Base-by-base conservation (phyloP, 1,140 invertebrate species). In the Wiebesia pumilae region DNA sequence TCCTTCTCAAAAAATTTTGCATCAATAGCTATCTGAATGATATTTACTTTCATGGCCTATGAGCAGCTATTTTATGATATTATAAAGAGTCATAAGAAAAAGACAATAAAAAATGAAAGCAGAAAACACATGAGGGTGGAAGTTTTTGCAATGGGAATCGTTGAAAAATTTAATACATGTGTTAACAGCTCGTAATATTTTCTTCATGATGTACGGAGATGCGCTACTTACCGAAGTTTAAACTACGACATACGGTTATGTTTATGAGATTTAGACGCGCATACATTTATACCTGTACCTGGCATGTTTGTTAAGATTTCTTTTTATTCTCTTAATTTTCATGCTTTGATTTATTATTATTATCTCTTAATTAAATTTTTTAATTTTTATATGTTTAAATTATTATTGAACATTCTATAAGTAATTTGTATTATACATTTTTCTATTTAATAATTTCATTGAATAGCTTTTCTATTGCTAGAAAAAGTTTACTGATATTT, bases 1-100 rank as follows among this genome's bases (percentile, higher is more conserved):
- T 73, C 10, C 30, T n/a, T 81, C n/a, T 82, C 81, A 51, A 51
- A 51, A 51, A 82, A 82, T 71, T 69, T 27, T 69, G 35, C 21
- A 51, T 67, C 62, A 54, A 38, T 16, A 21, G 19, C 4, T 30
- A 73, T 82, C 43, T n/a, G 33, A 71, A 82, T 71, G 27, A 71
- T 6, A 16, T 10, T 14, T 27, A 51, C 43, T 71, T 30, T 30
- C 19, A 35, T 10, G 43, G n/a, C 21, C 58, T 2, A 33, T 0
- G 9, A 83, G 73, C 67, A 54, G 35, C 43, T 21, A 9, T 0
- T 58, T 79, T n/a, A 67, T 10, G 30, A 40, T 40, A 33, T 69
- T 35, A 40, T 73, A 21, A 3, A 73, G 40, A 73, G 24, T 21
- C 3, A 1, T 24, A 19, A 10, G 21, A 27, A 9, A 71, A 35